Evolutionary conservation across 2,113 vertebrate genomes (phyloP).

Genomic region (Indicator indicator): DNA sequence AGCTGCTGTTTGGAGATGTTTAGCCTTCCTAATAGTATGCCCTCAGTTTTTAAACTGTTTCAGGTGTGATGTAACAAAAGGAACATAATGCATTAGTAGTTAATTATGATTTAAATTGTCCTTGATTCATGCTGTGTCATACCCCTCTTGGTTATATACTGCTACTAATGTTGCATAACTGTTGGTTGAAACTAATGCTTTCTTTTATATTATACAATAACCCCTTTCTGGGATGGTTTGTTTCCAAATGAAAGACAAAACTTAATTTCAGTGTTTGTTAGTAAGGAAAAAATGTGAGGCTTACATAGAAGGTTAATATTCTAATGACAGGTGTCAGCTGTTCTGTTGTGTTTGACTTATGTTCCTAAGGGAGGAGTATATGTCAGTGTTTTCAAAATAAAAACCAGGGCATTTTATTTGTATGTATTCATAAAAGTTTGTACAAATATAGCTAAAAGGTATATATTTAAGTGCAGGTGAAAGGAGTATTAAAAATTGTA

Average conservation of each 20-base stretch:
- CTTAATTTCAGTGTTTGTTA: neutral
- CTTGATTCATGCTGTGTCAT: slow-evolving; percentile 33
- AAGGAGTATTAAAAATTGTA: neutral
- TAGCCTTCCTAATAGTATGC: slow-evolving; percentile 22
- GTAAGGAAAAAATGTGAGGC: neutral
- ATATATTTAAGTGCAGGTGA: neutral
- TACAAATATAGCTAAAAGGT: neutral
- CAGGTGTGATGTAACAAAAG: neutral
- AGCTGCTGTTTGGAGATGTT: neutral
- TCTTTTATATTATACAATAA: neutral
- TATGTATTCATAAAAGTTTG: neutral
- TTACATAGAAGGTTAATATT: neutral
- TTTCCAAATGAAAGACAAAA: slow-evolving; percentile 13
- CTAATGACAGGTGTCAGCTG: neutral
- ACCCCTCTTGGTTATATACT: slow-evolving; percentile 7
- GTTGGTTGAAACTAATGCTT: neutral
- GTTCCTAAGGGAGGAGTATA: neutral
- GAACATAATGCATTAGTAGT: slow-evolving; percentile 19
- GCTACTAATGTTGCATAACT: slow-evolving; percentile 7
- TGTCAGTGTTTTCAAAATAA: neutral
- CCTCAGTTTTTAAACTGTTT: slow-evolving; percentile 46
- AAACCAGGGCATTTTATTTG: neutral
- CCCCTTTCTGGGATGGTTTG: neutral
- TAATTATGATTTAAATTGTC: slow-evolving; percentile 47
- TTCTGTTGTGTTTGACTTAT: neutral